These are phyloP conservation scores for Sebastes wilsoni DNA, from an alignment of 2,797 vertebrate species.

Conservation along the genomic window DNA sequence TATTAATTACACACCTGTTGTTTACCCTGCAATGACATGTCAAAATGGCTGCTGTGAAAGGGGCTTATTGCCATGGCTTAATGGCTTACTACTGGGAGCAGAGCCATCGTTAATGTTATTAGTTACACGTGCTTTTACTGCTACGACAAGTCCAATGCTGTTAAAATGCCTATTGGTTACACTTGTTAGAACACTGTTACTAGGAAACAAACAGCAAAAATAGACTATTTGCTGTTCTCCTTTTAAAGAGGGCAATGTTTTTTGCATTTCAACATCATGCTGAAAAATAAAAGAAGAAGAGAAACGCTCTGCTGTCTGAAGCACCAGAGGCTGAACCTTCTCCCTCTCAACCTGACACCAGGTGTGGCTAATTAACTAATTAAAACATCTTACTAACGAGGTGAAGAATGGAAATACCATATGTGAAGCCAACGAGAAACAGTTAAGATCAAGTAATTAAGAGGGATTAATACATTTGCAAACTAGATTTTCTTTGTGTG, in stretches of 20 bases:
- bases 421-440: background rate
- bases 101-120: background rate
- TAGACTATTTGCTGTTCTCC: background rate
- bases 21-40: no score
- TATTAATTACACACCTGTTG: no score
- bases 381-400: background rate
- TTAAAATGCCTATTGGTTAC: background rate
- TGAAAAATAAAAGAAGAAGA: background rate
- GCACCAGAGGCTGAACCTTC: background rate
- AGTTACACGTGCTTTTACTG: background rate
- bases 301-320: background rate
- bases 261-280: background rate
- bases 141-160: background rate
- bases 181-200: background rate
- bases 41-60: no score
- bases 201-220: background rate
- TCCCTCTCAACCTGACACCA: background rate
- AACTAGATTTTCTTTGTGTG: background rate
- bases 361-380: background rate
- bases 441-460: background rate
- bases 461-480: background rate
- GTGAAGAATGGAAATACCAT: background rate
- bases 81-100: background rate
- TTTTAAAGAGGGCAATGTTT: background rate
- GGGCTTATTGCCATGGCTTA: no score